Conservation (phyloP, 30 jellyfish, hydroid and myxozoan genomes). For the Aurelia aurita complex sp. Pacific region DNA sequence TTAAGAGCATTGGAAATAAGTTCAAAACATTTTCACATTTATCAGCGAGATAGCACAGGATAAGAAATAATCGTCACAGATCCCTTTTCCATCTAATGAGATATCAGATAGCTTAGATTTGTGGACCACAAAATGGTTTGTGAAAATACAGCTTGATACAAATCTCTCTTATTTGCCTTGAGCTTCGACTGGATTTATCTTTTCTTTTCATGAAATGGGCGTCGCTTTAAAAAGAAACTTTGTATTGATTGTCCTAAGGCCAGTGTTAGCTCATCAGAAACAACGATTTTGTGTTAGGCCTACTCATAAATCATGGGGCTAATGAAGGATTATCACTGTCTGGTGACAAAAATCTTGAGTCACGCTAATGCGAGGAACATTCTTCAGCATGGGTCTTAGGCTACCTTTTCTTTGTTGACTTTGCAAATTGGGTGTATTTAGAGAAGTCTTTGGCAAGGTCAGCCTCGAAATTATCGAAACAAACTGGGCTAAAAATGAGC, state of each 20-base stretch:
- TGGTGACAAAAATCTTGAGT: neutral
- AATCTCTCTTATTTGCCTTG: neutral
- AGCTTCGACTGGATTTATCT: slow-evolving; percentile 1
- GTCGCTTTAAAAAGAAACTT: slow-evolving; percentile 4
- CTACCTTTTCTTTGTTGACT: too few species aligned
- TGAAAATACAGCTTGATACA: slow-evolving; percentile 11
- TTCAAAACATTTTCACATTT: neutral
- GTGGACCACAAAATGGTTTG: slow-evolving; percentile 47
- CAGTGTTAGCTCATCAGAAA: neutral
- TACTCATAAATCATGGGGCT: neutral
- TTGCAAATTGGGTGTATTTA: too few species aligned
- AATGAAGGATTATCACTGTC: slow-evolving; percentile 13
- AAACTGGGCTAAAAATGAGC: too few species aligned
- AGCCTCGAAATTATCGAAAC: too few species aligned
- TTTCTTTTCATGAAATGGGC: neutral
- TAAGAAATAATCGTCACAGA: slow-evolving; percentile 2
- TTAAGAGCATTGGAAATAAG: too few species aligned
- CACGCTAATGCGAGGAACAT: too few species aligned
- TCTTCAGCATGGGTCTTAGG: too few species aligned
- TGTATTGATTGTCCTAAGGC: slow-evolving; percentile 1
- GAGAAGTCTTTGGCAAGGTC: too few species aligned
- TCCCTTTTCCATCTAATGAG: slow-evolving; percentile 34
- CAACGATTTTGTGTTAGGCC: neutral
- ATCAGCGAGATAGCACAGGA: neutral
- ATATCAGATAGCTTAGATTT: slow-evolving; percentile 36